Conservation (phyloP, 1,140 invertebrate genomes). For the Notospermus geniculatus region DNA sequence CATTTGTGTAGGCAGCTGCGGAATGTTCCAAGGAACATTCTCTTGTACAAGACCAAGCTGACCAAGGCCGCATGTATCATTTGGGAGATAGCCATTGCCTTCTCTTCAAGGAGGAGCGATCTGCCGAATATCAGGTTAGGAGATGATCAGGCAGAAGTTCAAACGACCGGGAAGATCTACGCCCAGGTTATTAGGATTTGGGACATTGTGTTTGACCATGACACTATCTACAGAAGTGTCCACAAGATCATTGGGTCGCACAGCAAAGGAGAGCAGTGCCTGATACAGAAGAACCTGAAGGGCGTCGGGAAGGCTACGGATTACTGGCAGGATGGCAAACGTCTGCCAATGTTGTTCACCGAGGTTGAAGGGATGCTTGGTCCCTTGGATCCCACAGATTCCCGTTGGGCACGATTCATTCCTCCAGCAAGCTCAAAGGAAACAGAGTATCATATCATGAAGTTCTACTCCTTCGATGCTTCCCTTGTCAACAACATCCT, state of each 20-base stretch:
- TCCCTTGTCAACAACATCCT: slow-evolving; percentile 33
- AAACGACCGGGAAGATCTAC: slow-evolving; percentile 35
- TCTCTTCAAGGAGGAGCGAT: slow-evolving; percentile 40
- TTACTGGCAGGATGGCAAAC: slow-evolving; percentile 20
- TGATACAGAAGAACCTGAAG: slow-evolving; percentile 39
- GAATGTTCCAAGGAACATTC: slow-evolving; percentile 30
- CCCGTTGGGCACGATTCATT: slow-evolving; percentile 16
- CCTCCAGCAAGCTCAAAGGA: slow-evolving; percentile 47
- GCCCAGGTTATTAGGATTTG: slow-evolving; percentile 49
- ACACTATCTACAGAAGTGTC: slow-evolving; percentile 27
- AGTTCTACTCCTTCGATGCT: slow-evolving; percentile 49
- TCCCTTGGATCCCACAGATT: slow-evolving; percentile 1
- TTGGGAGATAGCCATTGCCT: slow-evolving; percentile 48
- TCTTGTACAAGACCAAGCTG: slow-evolving; percentile 40
- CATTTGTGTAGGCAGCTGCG: slow-evolving; percentile 28
- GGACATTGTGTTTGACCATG: slow-evolving; percentile 43
- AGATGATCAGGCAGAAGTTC: slow-evolving; percentile 21
- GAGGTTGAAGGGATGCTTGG: slow-evolving; percentile 22
- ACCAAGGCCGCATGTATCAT: slow-evolving; percentile 34
- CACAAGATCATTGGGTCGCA: slow-evolving; percentile 41
- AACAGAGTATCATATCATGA: slow-evolving; percentile 49
- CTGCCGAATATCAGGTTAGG: slow-evolving; percentile 30
- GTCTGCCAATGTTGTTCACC: slow-evolving; percentile 34
- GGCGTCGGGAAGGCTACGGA: slow-evolving; percentile 17
- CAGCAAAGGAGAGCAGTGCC: slow-evolving; percentile 36